Evolutionary conservation across 2,113 vertebrate species (phyloP).

Genomic region (Carassius auratus): DNA sequence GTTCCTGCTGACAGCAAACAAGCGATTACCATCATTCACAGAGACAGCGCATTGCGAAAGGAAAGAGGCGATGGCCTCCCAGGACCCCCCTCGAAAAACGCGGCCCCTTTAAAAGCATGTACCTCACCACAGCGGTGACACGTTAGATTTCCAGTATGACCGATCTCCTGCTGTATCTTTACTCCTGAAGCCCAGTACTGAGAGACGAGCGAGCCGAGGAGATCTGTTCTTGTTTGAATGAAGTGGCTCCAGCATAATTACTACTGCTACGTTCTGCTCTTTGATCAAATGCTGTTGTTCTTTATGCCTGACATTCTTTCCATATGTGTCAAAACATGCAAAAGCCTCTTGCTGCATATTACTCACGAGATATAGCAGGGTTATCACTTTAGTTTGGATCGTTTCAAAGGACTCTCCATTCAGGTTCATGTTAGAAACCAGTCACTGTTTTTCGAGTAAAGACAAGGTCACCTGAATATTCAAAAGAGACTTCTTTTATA

Average conservation of each 20-base stretch:
- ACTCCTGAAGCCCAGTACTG: constrained; percentile 43
- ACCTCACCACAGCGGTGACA: constrained; percentile 58
- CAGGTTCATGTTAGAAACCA: not conserved
- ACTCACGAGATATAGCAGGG: constrained; percentile 3
- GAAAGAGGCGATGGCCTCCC: constrained; percentile 50
- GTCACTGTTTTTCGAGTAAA: not conserved
- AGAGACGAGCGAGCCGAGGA: constrained; percentile 35
- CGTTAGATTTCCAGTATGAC: constrained; percentile 55
- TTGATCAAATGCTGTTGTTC: constrained; percentile 65
- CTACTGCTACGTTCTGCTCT: constrained; percentile 60
- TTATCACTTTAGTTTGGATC: constrained; percentile 4
- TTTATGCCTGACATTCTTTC: constrained; percentile 50
- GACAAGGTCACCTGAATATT: constrained; percentile 2
- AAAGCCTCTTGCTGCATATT: constrained; percentile 41
- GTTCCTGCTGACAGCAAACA: constrained; percentile 67
- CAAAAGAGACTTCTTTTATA: not conserved
- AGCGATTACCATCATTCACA: constrained; percentile 69
- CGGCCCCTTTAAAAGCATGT: constrained; percentile 57
- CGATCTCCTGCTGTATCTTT: constrained; percentile 46
- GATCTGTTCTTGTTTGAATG: constrained; percentile 58
- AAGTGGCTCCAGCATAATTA: constrained; percentile 55
- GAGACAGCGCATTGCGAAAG: constrained; percentile 63
- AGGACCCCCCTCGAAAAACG: constrained; percentile 51
- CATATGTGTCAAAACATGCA: constrained; percentile 40
- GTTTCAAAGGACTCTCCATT: constrained; percentile 1